A percentile compares a stretch with the other conserved stretches of the same genome.
Evolutionary conservation across 2,888 invertebrate genomes (phyloP).

Genomic region (Xestobium rufovillosum): DNA sequence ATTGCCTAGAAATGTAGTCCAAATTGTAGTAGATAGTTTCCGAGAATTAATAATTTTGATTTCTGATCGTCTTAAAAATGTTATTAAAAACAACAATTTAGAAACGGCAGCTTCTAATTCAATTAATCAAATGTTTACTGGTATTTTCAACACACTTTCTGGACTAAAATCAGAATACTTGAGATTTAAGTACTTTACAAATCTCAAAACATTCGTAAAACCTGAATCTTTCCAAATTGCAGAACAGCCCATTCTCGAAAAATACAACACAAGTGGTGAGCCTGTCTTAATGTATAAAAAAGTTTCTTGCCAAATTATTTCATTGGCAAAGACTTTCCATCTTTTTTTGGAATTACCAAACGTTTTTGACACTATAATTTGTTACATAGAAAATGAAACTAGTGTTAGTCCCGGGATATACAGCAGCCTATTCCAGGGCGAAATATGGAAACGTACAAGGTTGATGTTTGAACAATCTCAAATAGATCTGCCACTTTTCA

Average conservation of each 20-base stretch:
- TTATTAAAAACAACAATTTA: neutral
- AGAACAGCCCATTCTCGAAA: neutral
- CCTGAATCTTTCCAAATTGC: neutral
- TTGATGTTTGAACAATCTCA: no score
- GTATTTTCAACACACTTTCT: neutral
- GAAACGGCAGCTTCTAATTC: neutral
- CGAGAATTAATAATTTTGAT: neutral
- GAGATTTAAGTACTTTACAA: neutral
- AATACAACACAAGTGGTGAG: neutral
- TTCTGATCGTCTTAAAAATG: neutral
- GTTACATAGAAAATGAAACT: no score
- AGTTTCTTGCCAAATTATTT: neutral
- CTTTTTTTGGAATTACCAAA: slow-evolving; percentile 3
- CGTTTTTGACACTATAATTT: no score
- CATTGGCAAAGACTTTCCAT: neutral
- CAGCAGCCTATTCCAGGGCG: no score
- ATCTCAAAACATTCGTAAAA: neutral
- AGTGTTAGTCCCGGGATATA: no score
- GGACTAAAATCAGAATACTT: neutral
- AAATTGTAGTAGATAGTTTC: neutral
- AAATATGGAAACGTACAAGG: no score
- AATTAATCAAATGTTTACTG: neutral
- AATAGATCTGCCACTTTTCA: no score
- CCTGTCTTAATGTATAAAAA: neutral
- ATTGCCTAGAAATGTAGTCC: neutral